These are phyloP conservation scores for Hecatera dysodea DNA, from an alignment of 2,888 invertebrate genomes.

Conservation along the genomic window DNA sequence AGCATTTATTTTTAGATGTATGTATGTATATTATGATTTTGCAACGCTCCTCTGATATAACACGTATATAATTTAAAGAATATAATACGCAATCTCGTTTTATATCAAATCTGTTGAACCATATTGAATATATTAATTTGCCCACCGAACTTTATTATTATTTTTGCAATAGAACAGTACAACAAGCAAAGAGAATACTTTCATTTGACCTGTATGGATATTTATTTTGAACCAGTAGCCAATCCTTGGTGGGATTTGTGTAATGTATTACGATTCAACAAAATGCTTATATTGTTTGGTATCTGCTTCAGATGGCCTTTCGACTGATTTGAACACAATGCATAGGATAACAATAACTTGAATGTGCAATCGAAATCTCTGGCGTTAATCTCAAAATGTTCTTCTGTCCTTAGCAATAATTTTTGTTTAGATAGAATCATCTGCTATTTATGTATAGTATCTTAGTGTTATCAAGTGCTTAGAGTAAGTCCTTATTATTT, in stretches of 20 bases:
- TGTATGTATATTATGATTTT: constrained; percentile 80
- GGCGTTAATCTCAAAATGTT: constrained; percentile 13
- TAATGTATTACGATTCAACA: constrained; percentile 45
- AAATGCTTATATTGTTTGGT: constrained; percentile 50
- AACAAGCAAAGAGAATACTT: constrained; percentile 49
- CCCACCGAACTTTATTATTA: constrained; percentile 79
- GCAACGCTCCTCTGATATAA: constrained; percentile 65
- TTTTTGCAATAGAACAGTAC: constrained; percentile 70
- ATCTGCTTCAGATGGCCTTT: constrained; percentile 63
- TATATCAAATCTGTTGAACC: constrained; percentile 69
- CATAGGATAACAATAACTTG: constrained; percentile 45
- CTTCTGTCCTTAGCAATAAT: constrained; percentile 26
- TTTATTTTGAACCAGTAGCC: constrained; percentile 55
- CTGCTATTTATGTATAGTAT: constrained; percentile 42
- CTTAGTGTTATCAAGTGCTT: constrained; percentile 17
- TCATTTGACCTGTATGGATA: constrained; percentile 45
- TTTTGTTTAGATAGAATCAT: constrained; percentile 30
- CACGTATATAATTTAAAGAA: constrained; percentile 52
- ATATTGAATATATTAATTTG: constrained; percentile 70
- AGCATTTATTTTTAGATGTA: constrained; percentile 79
- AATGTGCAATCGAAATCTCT: constrained; percentile 38
- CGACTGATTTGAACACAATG: constrained; percentile 68
- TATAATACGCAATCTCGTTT: constrained; percentile 70
- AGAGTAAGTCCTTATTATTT: constrained; percentile 23
- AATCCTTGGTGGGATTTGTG: constrained; percentile 67